A percentile compares a stretch with the other conserved stretches of the same genome.
Conservation (phyloP, 2,888 invertebrate genomes). For the Lepeophtheirus nordmannii region DNA sequence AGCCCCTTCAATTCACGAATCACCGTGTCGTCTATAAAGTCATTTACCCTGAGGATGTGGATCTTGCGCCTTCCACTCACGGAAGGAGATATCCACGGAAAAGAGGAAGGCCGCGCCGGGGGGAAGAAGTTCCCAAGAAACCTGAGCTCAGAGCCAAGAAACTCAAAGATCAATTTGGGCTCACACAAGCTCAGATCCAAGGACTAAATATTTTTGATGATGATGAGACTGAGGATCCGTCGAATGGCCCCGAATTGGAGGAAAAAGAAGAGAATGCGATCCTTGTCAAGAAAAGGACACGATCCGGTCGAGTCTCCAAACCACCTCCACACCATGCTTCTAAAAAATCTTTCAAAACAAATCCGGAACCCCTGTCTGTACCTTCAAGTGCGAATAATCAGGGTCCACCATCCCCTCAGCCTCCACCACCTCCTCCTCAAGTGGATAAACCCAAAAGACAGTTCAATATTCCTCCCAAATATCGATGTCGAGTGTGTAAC, state of each 20-base stretch:
- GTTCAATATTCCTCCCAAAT: conserved; percentile 1
- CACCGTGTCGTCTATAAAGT: conserved; percentile 8
- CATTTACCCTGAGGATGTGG: conserved; percentile 9
- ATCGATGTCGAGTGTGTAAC: conserved; percentile 15
- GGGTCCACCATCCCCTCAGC: not conserved
- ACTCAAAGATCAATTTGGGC: not conserved
- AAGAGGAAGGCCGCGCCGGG: conserved; percentile 5
- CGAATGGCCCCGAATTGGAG: not conserved
- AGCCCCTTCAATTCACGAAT: not conserved
- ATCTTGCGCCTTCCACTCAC: not conserved
- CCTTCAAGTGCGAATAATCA: not conserved
- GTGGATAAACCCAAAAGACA: conserved; percentile 5
- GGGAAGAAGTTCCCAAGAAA: not conserved
- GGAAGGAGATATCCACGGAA: not conserved
- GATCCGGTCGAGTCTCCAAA: conserved; percentile 11
- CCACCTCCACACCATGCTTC: conserved; percentile 7
- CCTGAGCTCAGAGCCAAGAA: not conserved
- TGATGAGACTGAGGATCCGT: not conserved
- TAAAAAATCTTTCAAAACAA: too few relatives aligned
- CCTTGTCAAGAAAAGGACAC: not conserved
- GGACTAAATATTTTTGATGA: not conserved
- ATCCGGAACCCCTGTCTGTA: too few relatives aligned
- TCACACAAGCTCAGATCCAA: conserved; percentile 4
- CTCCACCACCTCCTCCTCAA: not conserved
- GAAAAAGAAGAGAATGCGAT: not conserved